phyloP scores from a whole-genome alignment of 2,888 invertebrate genomes.

The Zele albiditarsus region DNA sequence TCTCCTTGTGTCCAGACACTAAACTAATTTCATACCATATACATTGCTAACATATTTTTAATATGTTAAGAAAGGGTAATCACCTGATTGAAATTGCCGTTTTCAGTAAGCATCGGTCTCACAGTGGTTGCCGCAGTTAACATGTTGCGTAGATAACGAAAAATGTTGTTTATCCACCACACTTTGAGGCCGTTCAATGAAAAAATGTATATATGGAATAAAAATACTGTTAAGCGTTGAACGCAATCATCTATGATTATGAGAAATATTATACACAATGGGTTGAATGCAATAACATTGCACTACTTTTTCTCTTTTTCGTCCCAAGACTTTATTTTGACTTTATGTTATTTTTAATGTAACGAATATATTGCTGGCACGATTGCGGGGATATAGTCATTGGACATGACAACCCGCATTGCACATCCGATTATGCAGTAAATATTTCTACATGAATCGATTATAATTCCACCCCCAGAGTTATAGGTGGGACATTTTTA shows the following conservation, averaged over 20 bases:
- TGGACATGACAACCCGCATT: conserved; percentile 1
- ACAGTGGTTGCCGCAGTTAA: conserved; percentile 49
- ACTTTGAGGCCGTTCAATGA: conserved; percentile 36
- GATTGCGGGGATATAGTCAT: neutral
- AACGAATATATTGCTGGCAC: neutral
- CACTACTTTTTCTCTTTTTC: no score
- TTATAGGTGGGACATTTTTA: conserved; percentile 3
- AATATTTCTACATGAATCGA: conserved; percentile 1
- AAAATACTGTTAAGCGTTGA: neutral
- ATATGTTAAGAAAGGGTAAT: neutral
- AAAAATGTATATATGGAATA: neutral
- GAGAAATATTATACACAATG: neutral
- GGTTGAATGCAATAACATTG: no score
- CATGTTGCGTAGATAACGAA: conserved; percentile 32
- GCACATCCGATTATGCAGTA: neutral
- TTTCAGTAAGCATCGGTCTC: conserved; percentile 49
- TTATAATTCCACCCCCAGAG: conserved; percentile 1
- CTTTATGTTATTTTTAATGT: neutral
- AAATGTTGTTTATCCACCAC: conserved; percentile 35
- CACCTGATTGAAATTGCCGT: conserved; percentile 52
- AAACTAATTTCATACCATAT: neutral
- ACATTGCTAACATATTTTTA: neutral
- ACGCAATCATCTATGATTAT: neutral
- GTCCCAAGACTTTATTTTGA: no score
- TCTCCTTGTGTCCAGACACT: neutral